phyloP scores from a whole-genome alignment of 2,888 invertebrate genomes.

The Oscheius myriophilus region DNA sequence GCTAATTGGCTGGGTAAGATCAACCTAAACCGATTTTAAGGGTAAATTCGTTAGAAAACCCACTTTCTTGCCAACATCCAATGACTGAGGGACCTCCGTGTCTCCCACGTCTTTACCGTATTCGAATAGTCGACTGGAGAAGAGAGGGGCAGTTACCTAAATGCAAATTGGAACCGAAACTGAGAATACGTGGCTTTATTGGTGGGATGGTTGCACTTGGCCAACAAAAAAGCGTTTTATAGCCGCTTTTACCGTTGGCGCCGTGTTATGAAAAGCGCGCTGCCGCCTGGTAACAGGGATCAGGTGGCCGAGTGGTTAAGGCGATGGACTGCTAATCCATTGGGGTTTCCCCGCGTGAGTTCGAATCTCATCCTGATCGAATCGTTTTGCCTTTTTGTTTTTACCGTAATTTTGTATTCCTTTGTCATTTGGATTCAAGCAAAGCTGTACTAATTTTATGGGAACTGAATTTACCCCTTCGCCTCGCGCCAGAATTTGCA shows the following conservation, averaged over 20 bases:
- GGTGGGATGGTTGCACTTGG: too few relatives aligned
- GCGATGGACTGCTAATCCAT: slow-evolving; percentile 71
- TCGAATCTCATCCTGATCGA: slow-evolving; percentile 64
- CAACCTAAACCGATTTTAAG: slow-evolving; percentile 20
- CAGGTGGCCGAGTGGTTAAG: slow-evolving; percentile 71
- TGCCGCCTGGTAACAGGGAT: slow-evolving; percentile 23
- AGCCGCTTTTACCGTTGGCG: too few relatives aligned
- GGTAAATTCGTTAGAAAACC: too few relatives aligned
- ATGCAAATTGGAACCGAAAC: neutral
- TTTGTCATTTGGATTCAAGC: too few relatives aligned
- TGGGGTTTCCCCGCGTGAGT: slow-evolving; percentile 70
- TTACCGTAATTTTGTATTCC: too few relatives aligned
- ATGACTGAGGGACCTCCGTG: slow-evolving; percentile 56
- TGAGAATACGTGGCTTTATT: too few relatives aligned
- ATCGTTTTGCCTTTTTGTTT: too few relatives aligned
- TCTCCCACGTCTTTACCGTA: slow-evolving; percentile 66
- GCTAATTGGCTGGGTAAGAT: slow-evolving; percentile 58
- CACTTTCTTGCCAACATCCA: slow-evolving; percentile 66
- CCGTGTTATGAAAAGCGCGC: too few relatives aligned
- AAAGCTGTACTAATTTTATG: too few relatives aligned
- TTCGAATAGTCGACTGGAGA: slow-evolving; percentile 69
- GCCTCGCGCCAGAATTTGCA: too few relatives aligned
- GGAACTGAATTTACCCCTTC: too few relatives aligned
- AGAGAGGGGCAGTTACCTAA: slow-evolving; percentile 70
- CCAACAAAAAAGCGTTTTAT: too few relatives aligned